Conservation (phyloP, 2,888 invertebrate genomes). For the Drosophila helvetica region DNA sequence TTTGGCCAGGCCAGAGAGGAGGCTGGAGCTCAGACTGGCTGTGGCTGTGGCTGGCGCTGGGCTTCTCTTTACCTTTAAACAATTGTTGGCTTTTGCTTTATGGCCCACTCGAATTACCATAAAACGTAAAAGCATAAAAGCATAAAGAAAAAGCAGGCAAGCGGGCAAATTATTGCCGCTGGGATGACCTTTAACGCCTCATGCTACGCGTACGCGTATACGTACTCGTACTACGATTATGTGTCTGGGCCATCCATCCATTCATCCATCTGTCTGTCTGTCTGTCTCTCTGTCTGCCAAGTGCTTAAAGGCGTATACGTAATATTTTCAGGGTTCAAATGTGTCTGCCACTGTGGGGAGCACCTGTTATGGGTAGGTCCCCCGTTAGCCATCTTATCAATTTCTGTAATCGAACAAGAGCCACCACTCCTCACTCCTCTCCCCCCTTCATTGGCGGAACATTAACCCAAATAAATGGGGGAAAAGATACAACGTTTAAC, state of each 20-base stretch:
- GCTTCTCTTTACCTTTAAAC: conserved; percentile 31
- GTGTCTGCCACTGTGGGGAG: no score
- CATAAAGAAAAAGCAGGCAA: conserved; percentile 10
- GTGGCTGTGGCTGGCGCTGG: conserved; percentile 11
- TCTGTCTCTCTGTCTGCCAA: background rate
- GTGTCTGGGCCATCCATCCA: conserved; percentile 10
- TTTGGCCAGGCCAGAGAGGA: conserved; percentile 4
- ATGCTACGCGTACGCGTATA: conserved; percentile 45
- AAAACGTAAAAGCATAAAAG: conserved; percentile 20
- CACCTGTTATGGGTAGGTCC: no score
- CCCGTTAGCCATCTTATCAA: conserved; percentile 13
- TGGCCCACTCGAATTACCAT: conserved; percentile 39
- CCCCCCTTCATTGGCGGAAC: background rate
- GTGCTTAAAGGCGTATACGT: conserved; percentile 46
- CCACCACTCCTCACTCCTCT: conserved; percentile 5
- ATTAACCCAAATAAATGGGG: conserved; percentile 35
- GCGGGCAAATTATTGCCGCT: conserved; percentile 13
- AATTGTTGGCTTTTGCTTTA: conserved; percentile 48
- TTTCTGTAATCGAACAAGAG: conserved; percentile 10
- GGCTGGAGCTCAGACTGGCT: background rate
- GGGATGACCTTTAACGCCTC: conserved; percentile 66
- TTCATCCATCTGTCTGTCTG: background rate
- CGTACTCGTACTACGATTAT: conserved; percentile 26
- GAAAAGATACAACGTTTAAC: conserved; percentile 11
- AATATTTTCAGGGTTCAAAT: conserved; percentile 12